A percentile compares a stretch with the other conserved stretches of the same genome.
Conservation (phyloP, 2,113 vertebrate genomes). For the Caloenas nicobarica region DNA sequence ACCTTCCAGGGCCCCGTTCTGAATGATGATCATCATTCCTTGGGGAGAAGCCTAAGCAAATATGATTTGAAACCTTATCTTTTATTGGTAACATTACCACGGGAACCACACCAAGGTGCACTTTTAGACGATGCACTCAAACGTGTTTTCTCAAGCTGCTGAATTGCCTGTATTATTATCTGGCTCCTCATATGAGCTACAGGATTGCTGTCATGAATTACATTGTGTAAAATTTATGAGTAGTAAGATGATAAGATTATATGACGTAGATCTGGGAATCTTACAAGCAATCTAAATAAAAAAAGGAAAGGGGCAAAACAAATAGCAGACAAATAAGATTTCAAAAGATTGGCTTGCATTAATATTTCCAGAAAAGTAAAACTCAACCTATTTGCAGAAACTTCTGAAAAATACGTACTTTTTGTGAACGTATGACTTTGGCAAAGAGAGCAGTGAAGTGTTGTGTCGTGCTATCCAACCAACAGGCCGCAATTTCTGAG, state of each 20-base stretch:
- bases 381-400: background rate
- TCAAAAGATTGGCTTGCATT: background rate
- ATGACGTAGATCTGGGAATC: background rate
- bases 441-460: background rate
- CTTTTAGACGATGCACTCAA: background rate
- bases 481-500: background rate
- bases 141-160: background rate
- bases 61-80: background rate
- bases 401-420: background rate
- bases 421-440: background rate
- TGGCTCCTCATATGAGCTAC: background rate
- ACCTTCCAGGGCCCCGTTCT: background rate
- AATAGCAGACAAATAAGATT: background rate
- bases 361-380: background rate
- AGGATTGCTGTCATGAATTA: background rate
- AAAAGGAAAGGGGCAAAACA: background rate
- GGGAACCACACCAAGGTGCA: background rate
- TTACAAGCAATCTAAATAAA: background rate
- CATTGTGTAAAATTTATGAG: background rate
- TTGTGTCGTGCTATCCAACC: background rate
- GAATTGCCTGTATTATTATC: background rate
- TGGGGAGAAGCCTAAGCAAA: background rate
- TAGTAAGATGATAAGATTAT: background rate
- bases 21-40: background rate
- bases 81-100: background rate